Percentiles rank a stretch among this genome's conserved stretches.
phyloP scores from a whole-genome alignment of 2,113 vertebrate species.

The Perca fluviatilis region DNA sequence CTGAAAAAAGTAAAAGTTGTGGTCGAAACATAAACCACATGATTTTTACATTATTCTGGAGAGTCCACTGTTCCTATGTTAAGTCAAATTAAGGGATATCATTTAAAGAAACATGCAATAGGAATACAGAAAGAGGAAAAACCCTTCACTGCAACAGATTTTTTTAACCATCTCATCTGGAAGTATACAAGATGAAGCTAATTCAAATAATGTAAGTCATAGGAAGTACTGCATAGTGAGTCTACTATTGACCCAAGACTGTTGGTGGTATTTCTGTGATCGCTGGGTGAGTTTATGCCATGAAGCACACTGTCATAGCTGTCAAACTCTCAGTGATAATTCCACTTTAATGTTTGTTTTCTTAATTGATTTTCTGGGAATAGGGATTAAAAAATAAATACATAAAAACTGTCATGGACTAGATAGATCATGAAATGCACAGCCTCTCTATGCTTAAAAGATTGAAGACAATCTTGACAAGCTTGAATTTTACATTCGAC shows the following conservation, averaged over 20 bases:
- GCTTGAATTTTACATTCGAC: constrained; percentile 66
- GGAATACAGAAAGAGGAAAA: background rate
- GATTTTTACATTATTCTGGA: too few relatives aligned
- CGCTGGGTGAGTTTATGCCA: constrained; percentile 1
- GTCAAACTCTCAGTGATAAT: constrained; percentile 23
- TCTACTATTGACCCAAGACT: background rate
- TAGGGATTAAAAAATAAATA: constrained; percentile 42
- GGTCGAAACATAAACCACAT: too few relatives aligned
- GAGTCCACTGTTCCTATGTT: too few relatives aligned
- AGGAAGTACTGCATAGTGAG: background rate
- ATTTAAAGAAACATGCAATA: background rate
- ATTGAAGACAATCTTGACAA: constrained; percentile 67
- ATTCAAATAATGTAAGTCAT: background rate
- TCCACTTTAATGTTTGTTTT: constrained; percentile 62
- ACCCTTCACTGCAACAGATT: background rate
- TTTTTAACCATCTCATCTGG: background rate
- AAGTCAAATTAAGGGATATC: background rate
- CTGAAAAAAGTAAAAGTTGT: too few relatives aligned
- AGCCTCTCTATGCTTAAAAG: constrained; percentile 20
- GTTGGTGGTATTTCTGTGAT: constrained; percentile 31
- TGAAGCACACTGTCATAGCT: constrained; percentile 13
- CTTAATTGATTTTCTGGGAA: constrained; percentile 56
- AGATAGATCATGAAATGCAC: constrained; percentile 36
- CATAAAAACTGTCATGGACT: constrained; percentile 38
- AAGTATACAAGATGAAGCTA: background rate